phyloP scores from a whole-genome alignment of 2,113 vertebrate species.

The Excalfactoria chinensis region DNA sequence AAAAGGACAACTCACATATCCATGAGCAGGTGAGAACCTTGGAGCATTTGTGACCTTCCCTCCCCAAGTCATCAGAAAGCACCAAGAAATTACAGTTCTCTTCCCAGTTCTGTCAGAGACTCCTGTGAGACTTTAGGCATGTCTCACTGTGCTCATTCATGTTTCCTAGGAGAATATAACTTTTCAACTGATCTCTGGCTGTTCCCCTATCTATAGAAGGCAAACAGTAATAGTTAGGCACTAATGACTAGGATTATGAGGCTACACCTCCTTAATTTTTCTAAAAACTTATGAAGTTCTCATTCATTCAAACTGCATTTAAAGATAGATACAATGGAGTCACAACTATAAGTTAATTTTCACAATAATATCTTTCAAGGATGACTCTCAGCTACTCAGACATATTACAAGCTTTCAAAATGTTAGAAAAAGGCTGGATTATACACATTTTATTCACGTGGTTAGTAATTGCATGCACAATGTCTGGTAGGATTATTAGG shows the following conservation, averaged over 20 bases:
- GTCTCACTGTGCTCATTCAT: background rate
- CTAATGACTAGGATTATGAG: background rate
- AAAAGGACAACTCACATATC: background rate
- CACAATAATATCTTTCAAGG: background rate
- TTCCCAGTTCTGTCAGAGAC: background rate
- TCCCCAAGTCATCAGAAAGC: background rate
- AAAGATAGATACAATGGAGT: background rate
- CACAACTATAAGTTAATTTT: background rate
- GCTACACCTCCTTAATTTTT: background rate
- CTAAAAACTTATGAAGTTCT: background rate
- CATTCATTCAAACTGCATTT: background rate
- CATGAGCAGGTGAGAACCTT: rapidly evolving
- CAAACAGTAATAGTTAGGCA: background rate
- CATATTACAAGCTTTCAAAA: background rate
- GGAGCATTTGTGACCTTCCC: background rate
- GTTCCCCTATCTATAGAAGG: background rate
- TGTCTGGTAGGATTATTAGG: background rate
- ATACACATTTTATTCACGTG: background rate
- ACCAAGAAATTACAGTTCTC: background rate
- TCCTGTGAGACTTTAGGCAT: background rate
- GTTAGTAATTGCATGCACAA: background rate
- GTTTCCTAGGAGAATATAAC: background rate
- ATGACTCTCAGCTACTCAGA: background rate
- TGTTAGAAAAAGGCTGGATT: background rate
- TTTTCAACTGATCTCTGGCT: background rate